A percentile compares a stretch with the other conserved stretches of the same genome.
Conservation (phyloP, 2,888 invertebrate genomes). For the Acronicta psi region DNA sequence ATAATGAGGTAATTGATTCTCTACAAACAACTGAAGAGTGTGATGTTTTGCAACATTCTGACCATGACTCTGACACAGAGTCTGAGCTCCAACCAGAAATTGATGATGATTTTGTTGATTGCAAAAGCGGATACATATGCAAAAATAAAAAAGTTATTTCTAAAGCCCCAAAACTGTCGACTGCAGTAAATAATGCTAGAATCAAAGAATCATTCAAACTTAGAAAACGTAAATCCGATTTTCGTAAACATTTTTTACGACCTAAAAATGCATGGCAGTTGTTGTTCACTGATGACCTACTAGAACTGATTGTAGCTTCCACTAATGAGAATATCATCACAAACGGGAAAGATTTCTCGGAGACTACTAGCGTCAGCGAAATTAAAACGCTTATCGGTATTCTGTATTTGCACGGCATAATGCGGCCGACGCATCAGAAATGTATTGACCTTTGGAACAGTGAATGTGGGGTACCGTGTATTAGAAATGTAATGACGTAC, state of each 20-base stretch:
- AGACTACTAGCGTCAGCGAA: slow-evolving; percentile 71
- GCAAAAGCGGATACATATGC: slow-evolving; percentile 74
- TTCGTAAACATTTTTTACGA: slow-evolving; percentile 62
- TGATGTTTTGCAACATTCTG: slow-evolving; percentile 78
- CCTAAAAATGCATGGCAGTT: slow-evolving; percentile 81
- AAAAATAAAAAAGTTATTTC: slow-evolving; percentile 71
- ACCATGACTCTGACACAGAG: slow-evolving; percentile 82
- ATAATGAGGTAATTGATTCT: slow-evolving; percentile 81
- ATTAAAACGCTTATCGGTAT: slow-evolving; percentile 81
- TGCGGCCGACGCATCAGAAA: slow-evolving; percentile 80
- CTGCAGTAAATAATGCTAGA: slow-evolving; percentile 58
- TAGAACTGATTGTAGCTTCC: slow-evolving; percentile 78
- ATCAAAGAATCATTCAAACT: slow-evolving; percentile 63
- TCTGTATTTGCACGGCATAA: slow-evolving; percentile 81
- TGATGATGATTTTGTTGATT: slow-evolving; percentile 69
- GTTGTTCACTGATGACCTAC: slow-evolving; percentile 78
- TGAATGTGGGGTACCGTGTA: slow-evolving; percentile 72
- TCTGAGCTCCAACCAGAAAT: slow-evolving; percentile 72
- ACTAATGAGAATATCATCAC: slow-evolving; percentile 79
- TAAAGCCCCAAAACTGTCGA: slow-evolving; percentile 67
- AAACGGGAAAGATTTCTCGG: slow-evolving; percentile 56
- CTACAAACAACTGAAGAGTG: slow-evolving; percentile 80
- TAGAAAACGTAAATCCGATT: slow-evolving; percentile 66
- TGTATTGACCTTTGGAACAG: slow-evolving; percentile 79
- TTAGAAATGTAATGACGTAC: slow-evolving; percentile 75